Evolutionary conservation across 2,797 vertebrate species (phyloP).

Genomic region (Sebastes kiyomatsui): DNA sequence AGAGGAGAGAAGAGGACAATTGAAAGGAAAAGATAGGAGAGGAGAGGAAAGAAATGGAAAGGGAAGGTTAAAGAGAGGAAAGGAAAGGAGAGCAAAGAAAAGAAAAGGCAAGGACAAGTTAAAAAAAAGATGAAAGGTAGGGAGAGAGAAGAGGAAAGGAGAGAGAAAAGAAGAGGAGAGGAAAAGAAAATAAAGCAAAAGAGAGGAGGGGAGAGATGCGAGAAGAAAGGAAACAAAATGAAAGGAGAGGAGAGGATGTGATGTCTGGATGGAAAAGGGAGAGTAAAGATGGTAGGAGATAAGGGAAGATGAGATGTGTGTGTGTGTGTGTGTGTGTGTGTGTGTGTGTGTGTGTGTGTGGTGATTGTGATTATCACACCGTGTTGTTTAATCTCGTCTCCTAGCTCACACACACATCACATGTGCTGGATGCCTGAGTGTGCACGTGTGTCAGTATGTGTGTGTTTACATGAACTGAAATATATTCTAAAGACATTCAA

Average conservation of each 20-base stretch:
- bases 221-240: neutral
- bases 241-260: neutral
- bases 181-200: no score
- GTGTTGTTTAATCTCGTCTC: slow-evolving; percentile 28
- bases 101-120: no score
- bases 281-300: slow-evolving; percentile 3
- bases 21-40: no score
- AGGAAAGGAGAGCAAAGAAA: neutral
- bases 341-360: neutral
- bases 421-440: neutral
- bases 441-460: neutral
- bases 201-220: neutral
- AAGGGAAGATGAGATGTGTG: neutral
- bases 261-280: neutral
- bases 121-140: no score
- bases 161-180: neutral
- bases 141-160: neutral
- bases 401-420: neutral
- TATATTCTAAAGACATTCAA: neutral
- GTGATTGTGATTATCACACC: slow-evolving; percentile 46
- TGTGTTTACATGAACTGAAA: neutral
- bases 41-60: neutral
- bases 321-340: neutral
- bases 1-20: no score
- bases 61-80: no score